phyloP scores from a whole-genome alignment of 2,888 invertebrate genomes.

The Apamea anceps region DNA sequence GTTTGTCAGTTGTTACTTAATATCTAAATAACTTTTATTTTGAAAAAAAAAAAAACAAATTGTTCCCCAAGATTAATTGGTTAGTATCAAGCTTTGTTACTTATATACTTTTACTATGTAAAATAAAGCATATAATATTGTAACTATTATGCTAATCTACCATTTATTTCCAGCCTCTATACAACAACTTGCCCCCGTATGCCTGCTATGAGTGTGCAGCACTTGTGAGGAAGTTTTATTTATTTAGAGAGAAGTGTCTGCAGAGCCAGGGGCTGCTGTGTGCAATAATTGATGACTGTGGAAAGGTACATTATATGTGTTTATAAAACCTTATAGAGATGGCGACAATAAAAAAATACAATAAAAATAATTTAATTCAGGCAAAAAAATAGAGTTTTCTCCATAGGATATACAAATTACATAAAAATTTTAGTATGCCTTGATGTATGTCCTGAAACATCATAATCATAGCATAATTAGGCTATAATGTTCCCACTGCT shows the following conservation, averaged over 20 bases:
- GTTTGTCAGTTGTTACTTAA: not conserved
- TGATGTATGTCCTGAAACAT: not conserved
- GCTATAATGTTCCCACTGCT: no score
- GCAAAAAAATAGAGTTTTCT: no score
- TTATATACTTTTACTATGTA: not conserved
- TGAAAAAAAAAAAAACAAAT: not conserved
- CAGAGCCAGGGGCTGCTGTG: slow-evolving; percentile 77
- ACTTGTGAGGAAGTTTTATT: slow-evolving; percentile 77
- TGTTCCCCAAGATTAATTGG: not conserved
- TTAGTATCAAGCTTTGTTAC: not conserved
- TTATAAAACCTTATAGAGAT: not conserved
- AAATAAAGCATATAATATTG: not conserved
- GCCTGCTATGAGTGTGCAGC: slow-evolving; percentile 82
- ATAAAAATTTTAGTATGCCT: not conserved
- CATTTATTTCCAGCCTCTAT: slow-evolving; percentile 68
- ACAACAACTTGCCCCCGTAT: slow-evolving; percentile 73
- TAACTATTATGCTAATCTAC: not conserved
- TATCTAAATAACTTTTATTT: not conserved
- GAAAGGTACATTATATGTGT: slow-evolving; percentile 72
- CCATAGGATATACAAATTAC: no score
- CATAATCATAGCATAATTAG: no score
- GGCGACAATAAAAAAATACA: not conserved
- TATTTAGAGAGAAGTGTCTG: slow-evolving; percentile 80
- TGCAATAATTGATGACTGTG: slow-evolving; percentile 73
- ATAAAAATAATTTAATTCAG: no score